phyloP scores from a whole-genome alignment of 2,797 vertebrate genomes.

The Eptatretus atami region DNA sequence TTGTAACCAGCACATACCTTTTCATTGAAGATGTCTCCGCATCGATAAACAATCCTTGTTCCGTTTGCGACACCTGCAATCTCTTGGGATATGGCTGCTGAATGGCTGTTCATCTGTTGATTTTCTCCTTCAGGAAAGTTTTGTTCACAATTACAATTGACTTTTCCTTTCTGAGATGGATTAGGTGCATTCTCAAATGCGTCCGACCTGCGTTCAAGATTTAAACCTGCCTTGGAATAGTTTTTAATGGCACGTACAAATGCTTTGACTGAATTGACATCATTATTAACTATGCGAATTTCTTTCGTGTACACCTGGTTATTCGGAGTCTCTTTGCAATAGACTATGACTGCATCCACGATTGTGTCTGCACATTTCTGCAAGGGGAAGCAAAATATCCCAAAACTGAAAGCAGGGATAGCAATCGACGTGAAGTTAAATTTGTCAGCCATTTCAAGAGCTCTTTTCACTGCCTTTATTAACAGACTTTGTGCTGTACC shows the following conservation, averaged over 20 bases:
- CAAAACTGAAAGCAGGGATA: conserved; percentile 34
- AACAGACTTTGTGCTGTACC: conserved; percentile 10
- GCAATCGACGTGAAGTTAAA: conserved; percentile 19
- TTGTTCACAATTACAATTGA: too few species aligned
- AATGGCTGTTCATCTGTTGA: too few species aligned
- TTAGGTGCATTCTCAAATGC: too few species aligned
- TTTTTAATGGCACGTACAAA: conserved; percentile 15
- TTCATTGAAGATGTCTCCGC: too few species aligned
- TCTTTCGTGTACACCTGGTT: conserved; percentile 14
- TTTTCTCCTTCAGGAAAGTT: too few species aligned
- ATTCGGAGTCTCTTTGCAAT: conserved; percentile 11
- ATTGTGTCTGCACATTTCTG: conserved; percentile 20
- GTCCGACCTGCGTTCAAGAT: neutral
- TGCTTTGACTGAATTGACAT: conserved; percentile 11
- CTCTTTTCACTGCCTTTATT: conserved; percentile 15
- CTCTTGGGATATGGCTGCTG: too few species aligned
- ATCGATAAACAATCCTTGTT: too few species aligned
- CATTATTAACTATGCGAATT: conserved; percentile 24
- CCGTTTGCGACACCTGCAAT: too few species aligned
- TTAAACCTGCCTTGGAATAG: conserved; percentile 12
- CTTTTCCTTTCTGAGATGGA: too few species aligned
- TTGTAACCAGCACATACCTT: too few species aligned
- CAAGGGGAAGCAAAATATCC: conserved; percentile 34
- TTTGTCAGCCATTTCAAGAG: conserved; percentile 17
- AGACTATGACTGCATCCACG: conserved; percentile 19